A percentile compares a stretch with the other conserved stretches of the same genome.
Conservation (phyloP, 2,888 invertebrate genomes). For the Nymphalis urticae region DNA sequence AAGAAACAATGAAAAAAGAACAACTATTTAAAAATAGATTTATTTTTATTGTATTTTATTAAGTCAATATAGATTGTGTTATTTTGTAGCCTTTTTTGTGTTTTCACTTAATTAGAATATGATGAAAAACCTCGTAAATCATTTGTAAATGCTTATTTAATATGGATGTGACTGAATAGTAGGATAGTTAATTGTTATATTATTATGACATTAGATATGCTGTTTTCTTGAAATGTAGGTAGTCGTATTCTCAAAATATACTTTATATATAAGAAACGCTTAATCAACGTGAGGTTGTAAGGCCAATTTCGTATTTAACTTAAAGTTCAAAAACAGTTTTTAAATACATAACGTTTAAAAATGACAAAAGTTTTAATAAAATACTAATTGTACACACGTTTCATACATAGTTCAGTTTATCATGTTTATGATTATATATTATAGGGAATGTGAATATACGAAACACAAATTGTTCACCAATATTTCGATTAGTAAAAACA, state of each 20-base stretch:
- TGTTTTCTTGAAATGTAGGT: constrained; percentile 20
- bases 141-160: constrained; percentile 62
- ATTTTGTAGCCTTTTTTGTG: constrained; percentile 16
- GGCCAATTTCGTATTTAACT: neutral
- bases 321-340: neutral
- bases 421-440: too few relatives aligned
- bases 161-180: constrained; percentile 77
- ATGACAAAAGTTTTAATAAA: too few relatives aligned
- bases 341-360: too few relatives aligned
- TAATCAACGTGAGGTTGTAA: neutral
- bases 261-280: neutral
- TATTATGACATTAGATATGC: constrained; percentile 45
- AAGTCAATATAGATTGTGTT: neutral
- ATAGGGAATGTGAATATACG: too few relatives aligned
- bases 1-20: constrained; percentile 7
- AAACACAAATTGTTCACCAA: too few relatives aligned
- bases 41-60: constrained; percentile 22
- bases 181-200: constrained; percentile 53
- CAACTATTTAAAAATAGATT: constrained; percentile 17
- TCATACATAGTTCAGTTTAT: too few relatives aligned
- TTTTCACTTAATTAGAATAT: constrained; percentile 42
- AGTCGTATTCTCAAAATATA: constrained; percentile 4
- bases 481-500: too few relatives aligned
- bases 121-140: constrained; percentile 59
- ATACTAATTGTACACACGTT: too few relatives aligned